A percentile compares a stretch with the other conserved stretches of the same genome.
These are phyloP conservation scores for Prionailurus bengalensis DNA, from an alignment of 2,113 vertebrate species.

Conservation along the genomic window DNA sequence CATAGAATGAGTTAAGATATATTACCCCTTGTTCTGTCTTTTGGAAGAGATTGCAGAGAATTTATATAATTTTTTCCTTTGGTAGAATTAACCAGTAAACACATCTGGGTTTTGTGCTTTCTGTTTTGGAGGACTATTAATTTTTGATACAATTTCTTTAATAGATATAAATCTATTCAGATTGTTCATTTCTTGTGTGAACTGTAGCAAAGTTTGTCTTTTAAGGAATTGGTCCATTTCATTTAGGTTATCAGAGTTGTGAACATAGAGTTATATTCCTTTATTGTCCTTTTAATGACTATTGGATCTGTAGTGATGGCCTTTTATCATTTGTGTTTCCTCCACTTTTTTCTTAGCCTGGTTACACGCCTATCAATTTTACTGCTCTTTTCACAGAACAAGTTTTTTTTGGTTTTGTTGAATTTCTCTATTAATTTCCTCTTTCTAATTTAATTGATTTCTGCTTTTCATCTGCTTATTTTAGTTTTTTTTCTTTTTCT, in stretches of 20 bases:
- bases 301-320: not conserved
- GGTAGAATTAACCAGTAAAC: not conserved
- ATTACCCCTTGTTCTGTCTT: not conserved
- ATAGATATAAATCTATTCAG: not conserved
- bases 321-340: not conserved
- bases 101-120: not conserved
- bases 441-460: not conserved
- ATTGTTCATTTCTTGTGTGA: not conserved
- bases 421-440: not conserved
- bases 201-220: not conserved
- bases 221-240: not conserved
- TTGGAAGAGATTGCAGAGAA: not conserved
- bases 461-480: not conserved
- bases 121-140: not conserved
- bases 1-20: not conserved
- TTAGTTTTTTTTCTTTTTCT: not conserved
- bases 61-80: not conserved
- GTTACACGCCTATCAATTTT: not conserved
- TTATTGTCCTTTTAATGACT: not conserved
- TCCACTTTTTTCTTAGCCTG: not conserved
- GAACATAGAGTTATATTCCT: not conserved
- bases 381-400: not conserved
- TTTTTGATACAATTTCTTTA: not conserved
- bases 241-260: not conserved
- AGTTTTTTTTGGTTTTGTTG: not conserved